Base-by-base conservation (phyloP, 2,113 vertebrate species). In the Panthera tigris region DNA sequence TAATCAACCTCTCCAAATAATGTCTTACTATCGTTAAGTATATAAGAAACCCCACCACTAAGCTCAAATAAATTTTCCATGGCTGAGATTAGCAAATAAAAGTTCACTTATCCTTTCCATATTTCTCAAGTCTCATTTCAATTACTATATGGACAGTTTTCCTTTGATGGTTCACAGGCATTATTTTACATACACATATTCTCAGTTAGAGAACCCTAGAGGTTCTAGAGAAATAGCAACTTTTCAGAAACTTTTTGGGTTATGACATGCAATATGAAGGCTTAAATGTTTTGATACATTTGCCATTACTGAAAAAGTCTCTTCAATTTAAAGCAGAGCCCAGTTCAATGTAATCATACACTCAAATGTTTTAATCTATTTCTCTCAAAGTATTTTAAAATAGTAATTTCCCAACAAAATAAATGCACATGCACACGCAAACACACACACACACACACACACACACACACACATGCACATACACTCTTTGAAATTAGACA, bases 391-490 rank as follows among this genome's bases (percentile, higher is more conserved):
- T 83, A 82, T 45, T 93, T 90, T 84, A 61, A 90, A 66, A 91
- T 76, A 81, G 52, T 48, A 90, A 92, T 55, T 91, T 95, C 19
- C 19, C 16, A 92, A 79, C 11, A 65, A 96, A 96, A 97, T 39
- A 33, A 73, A 68, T 25, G 25, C 61, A 68, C 14, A 63, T 7
- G 4, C 3, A 48, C 33, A 48, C 8, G 16, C 45, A 86, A 7
- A 63, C 73, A 65, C 45, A 85, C 0, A 41, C 55, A 90, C 4
- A 48, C 7, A 33, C 12, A 50, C n/a, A 45, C 5, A 39, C 25
- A 84, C 0, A 65, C 86, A 48, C 2, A 31, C 7, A 39, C 3
- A 39, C 4, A n/a, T 9, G 84, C 0, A 66, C 87, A 50, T 1
- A 31, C 7, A 11, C 7, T 15, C 63, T 80, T 21, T 81, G n/a